A percentile compares a stretch with the other conserved stretches of the same genome.
These are phyloP conservation scores for Panthera tigris DNA, from an alignment of 2,113 vertebrate genomes.

Conservation along the genomic window DNA sequence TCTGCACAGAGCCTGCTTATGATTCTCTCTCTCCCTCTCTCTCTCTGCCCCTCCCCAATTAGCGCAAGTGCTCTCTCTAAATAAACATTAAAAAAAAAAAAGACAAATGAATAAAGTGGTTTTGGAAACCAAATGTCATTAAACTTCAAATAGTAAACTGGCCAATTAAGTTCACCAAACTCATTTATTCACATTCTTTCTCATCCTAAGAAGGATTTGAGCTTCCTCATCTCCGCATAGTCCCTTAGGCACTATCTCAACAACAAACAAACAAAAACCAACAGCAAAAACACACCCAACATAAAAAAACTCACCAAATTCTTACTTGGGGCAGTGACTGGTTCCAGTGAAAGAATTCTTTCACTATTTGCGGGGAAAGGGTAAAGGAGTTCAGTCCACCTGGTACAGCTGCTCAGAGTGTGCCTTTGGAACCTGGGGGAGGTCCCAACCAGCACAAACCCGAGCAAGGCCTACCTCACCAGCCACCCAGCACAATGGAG, in stretches of 20 bases:
- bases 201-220: not conserved
- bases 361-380: not conserved
- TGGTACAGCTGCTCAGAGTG: not conserved
- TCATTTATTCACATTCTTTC: not conserved
- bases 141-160: not conserved
- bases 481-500: not conserved
- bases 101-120: not conserved
- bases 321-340: not conserved
- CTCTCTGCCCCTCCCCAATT: no score
- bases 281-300: not conserved
- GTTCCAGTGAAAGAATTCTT: not conserved
- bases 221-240: not conserved
- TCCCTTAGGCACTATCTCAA: not conserved
- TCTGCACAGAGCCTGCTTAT: no score
- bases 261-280: not conserved
- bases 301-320: not conserved
- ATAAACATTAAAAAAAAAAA: not conserved
- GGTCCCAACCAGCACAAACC: not conserved
- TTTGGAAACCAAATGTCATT: not conserved
- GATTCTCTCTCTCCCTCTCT: no score
- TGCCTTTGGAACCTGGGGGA: no score
- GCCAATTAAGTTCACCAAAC: not conserved
- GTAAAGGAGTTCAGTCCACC: not conserved
- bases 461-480: not conserved
- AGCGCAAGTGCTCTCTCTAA: no score